phyloP scores from a whole-genome alignment of 2,113 vertebrate species.

The Saguinus imperator region DNA sequence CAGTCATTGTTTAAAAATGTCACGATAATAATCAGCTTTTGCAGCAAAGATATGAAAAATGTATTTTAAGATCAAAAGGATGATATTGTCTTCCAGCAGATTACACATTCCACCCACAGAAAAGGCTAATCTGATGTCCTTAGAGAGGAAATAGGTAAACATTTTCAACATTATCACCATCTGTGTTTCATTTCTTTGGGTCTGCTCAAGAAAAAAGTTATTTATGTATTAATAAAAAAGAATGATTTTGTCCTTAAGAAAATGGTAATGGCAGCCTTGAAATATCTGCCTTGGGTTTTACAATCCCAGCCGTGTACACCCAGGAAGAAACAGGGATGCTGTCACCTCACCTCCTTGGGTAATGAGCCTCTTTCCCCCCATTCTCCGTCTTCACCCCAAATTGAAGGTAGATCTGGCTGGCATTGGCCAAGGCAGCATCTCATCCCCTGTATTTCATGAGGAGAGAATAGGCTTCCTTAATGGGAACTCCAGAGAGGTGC shows the following conservation, averaged over 20 bases:
- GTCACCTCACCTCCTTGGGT: rapidly evolving
- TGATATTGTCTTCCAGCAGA: constrained; percentile 69
- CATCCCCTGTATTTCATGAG: rapidly evolving
- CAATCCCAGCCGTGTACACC: not conserved
- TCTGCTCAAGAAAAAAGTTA: constrained; percentile 65
- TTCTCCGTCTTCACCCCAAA: not conserved
- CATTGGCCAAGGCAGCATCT: too few species aligned
- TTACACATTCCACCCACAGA: constrained; percentile 63
- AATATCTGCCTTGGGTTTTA: constrained; percentile 19
- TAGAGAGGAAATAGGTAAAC: constrained; percentile 72
- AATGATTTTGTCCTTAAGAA: constrained; percentile 71
- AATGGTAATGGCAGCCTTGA: constrained; percentile 54
- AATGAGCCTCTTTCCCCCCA: rapidly evolving
- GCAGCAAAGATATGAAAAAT: constrained; percentile 72
- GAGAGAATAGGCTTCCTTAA: not conserved
- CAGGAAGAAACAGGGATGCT: not conserved
- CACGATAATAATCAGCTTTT: constrained; percentile 76
- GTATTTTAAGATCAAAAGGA: constrained; percentile 63
- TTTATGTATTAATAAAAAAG: constrained; percentile 76
- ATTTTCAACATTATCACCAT: constrained; percentile 70
- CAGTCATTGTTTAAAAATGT: constrained; percentile 78
- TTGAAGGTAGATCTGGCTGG: not conserved
- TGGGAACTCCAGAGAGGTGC: not conserved
- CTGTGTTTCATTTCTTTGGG: constrained; percentile 72
- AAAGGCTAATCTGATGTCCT: constrained; percentile 75